Evolutionary conservation across 2,888 invertebrate genomes (phyloP).

Genomic region (Eupithecia pulchellata): DNA sequence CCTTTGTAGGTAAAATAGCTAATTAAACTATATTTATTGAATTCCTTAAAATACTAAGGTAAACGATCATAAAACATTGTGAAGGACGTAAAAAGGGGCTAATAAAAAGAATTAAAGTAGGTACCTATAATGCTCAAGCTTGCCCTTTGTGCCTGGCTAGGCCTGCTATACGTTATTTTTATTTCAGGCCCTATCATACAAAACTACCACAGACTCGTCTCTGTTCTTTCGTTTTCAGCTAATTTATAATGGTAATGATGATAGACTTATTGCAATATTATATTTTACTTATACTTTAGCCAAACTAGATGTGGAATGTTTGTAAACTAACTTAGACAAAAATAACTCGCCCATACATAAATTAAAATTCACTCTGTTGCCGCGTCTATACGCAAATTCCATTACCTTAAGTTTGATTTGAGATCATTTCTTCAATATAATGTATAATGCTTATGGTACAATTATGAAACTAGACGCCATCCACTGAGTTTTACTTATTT

Average conservation of each 20-base stretch:
- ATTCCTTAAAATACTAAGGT: slow-evolving; percentile 17
- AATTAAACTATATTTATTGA: slow-evolving; percentile 39
- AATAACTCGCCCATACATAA: no score
- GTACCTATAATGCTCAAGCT: background rate
- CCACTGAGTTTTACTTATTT: no score
- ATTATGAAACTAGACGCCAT: no score
- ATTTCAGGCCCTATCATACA: background rate
- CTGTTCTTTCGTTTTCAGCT: background rate
- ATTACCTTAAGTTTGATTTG: no score
- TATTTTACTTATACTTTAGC: no score
- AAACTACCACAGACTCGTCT: background rate
- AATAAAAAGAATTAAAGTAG: slow-evolving; percentile 1
- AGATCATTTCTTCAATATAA: no score
- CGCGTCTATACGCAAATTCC: no score
- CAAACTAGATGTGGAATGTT: no score
- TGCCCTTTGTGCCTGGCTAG: background rate
- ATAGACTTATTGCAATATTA: no score
- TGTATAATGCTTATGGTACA: no score
- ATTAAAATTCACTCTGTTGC: no score
- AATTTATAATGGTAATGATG: background rate
- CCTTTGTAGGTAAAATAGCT: slow-evolving; percentile 25
- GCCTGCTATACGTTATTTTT: background rate
- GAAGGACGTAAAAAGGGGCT: slow-evolving; percentile 2
- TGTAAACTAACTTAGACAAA: no score
- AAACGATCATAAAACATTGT: slow-evolving; percentile 13